phyloP scores from a whole-genome alignment of 1,140 invertebrate genomes.

The Drosophila nigromelanica region DNA sequence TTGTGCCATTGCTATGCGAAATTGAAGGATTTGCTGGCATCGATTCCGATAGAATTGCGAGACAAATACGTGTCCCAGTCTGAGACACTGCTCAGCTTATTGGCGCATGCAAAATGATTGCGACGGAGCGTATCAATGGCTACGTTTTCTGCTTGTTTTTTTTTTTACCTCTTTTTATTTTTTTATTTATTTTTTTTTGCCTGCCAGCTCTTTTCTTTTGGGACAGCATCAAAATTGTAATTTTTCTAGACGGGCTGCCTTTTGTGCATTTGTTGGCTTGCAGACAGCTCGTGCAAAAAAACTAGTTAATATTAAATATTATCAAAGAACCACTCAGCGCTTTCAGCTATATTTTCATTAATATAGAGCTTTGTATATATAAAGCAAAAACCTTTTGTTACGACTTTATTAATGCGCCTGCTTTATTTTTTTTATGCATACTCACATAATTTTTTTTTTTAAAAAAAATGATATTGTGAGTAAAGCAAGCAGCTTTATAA shows the following conservation, averaged over 20 bases:
- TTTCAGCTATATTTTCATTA: constrained; percentile 6
- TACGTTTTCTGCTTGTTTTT: constrained; percentile 24
- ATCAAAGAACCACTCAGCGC: neutral
- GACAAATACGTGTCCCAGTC: constrained; percentile 64
- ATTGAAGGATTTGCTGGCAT: constrained; percentile 52
- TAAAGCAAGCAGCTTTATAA: constrained; percentile 16
- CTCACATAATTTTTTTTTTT: constrained; percentile 18
- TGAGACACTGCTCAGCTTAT: constrained; percentile 61
- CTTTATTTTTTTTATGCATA: constrained; percentile 18
- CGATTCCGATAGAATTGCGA: constrained; percentile 34
- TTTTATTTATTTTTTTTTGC: constrained; percentile 28
- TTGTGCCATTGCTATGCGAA: constrained; percentile 39
- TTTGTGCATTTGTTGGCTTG: constrained; percentile 4
- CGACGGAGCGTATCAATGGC: constrained; percentile 59
- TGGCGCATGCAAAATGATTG: constrained; percentile 69
- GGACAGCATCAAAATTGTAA: constrained; percentile 21
- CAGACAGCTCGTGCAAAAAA: constrained; percentile 19
- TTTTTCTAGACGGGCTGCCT: neutral
- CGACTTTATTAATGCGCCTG: constrained; percentile 56
- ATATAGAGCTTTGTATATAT: neutral
- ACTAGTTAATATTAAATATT: constrained; percentile 45
- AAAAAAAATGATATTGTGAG: neutral
- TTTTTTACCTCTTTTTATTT: constrained; percentile 28
- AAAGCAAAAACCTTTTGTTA: constrained; percentile 39
- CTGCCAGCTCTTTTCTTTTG: constrained; percentile 13